These are phyloP conservation scores for Macquaria ambigua DNA, from an alignment of 2,113 vertebrate genomes.

Conservation along the genomic window DNA sequence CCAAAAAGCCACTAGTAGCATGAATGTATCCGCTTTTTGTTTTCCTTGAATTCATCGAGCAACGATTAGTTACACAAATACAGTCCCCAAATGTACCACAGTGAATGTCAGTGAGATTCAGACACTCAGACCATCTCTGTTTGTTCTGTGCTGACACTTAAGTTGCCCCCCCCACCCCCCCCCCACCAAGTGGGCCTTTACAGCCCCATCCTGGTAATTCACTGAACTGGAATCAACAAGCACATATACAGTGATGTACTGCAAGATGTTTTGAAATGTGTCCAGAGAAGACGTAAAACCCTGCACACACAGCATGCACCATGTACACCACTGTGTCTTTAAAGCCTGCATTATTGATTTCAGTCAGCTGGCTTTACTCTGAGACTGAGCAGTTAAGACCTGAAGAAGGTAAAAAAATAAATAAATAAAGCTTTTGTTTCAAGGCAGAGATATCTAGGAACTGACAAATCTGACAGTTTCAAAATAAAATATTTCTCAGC, in stretches of 20 bases:
- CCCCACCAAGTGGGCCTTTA: slow-evolving; percentile 17
- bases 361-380: slow-evolving; percentile 39
- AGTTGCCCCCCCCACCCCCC: background rate
- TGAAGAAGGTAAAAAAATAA: background rate
- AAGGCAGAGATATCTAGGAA: background rate
- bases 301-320: background rate
- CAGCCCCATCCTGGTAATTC: slow-evolving; percentile 39
- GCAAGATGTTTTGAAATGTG: slow-evolving; percentile 32
- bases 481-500: slow-evolving; percentile 1
- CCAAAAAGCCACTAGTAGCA: slow-evolving; percentile 28
- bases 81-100: slow-evolving; percentile 19
- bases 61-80: slow-evolving; percentile 62
- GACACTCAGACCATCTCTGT: slow-evolving; percentile 19
- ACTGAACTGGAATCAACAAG: slow-evolving; percentile 35
- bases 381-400: slow-evolving; percentile 15
- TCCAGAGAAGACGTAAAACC: slow-evolving; percentile 31
- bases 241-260: slow-evolving; percentile 8
- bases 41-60: slow-evolving; percentile 53
- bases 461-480: background rate
- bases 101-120: slow-evolving; percentile 51
- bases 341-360: slow-evolving; percentile 49
- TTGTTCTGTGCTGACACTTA: slow-evolving; percentile 41
- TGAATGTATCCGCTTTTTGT: slow-evolving; percentile 34
- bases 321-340: slow-evolving; percentile 29
- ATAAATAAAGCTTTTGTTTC: slow-evolving; percentile 1